phyloP scores from a whole-genome alignment of 37 sponge, comb jelly and placozoan genomes.

The Bolinopsis microptera region DNA sequence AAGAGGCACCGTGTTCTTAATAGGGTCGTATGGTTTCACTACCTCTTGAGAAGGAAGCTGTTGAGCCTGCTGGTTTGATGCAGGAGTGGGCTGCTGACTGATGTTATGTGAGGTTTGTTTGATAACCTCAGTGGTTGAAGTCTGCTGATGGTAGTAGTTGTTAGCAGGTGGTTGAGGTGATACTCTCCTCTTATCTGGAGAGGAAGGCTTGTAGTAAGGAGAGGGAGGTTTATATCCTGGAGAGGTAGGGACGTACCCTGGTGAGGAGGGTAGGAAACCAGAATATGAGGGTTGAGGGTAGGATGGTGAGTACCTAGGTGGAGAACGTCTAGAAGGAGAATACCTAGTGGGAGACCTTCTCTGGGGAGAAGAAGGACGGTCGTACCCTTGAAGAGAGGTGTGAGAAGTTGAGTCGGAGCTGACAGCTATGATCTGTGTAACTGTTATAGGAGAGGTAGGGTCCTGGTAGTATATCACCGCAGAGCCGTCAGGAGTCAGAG shows the following conservation, averaged over 20 bases:
- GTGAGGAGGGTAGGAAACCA: neutral
- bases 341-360: neutral
- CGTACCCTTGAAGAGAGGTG: neutral
- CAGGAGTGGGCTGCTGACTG: neutral
- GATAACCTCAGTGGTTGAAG: neutral
- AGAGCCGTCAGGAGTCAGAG: neutral
- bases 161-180: neutral
- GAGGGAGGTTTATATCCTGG: neutral
- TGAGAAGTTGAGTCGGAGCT: neutral
- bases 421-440: neutral
- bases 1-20: neutral
- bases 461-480: neutral
- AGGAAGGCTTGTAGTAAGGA: neutral
- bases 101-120: neutral
- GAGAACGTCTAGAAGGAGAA: too few species aligned
- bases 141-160: constrained; percentile 21
- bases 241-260: neutral
- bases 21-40: neutral
- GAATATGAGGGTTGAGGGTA: neutral
- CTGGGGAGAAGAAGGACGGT: neutral
- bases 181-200: neutral
- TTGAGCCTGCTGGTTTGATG: neutral
- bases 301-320: neutral
- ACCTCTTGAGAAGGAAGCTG: neutral
- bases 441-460: neutral